A percentile compares a stretch with the other conserved stretches of the same genome.
Conservation (phyloP, 2,113 vertebrate species). For the Ciconia stormi region DNA sequence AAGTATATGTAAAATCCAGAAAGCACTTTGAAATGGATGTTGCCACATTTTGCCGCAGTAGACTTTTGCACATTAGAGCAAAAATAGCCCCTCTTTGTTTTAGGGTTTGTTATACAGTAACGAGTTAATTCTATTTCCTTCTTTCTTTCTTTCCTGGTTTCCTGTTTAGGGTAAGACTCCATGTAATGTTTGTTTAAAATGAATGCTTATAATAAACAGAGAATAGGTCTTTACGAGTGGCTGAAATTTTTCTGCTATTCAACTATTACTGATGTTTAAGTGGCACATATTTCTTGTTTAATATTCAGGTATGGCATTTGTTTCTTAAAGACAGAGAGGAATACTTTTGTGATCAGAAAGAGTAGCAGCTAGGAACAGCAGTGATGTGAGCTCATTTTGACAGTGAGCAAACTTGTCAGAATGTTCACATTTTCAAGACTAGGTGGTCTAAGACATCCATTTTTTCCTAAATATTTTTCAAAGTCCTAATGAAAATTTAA, state of each 20-base stretch:
- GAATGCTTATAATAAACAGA: background rate
- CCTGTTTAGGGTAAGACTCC: background rate
- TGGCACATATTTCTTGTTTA: background rate
- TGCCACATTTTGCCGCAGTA: background rate
- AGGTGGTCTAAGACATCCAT: slow-evolving; percentile 26
- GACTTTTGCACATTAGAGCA: background rate
- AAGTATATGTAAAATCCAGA: background rate
- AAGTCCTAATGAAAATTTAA: slow-evolving; percentile 53
- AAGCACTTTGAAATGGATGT: background rate
- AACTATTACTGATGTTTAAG: background rate
- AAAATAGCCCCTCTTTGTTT: background rate
- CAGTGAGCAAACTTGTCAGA: slow-evolving; percentile 31
- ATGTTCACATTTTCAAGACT: slow-evolving; percentile 53
- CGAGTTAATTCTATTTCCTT: background rate
- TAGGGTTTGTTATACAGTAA: background rate
- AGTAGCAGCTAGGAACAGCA: slow-evolving; percentile 10
- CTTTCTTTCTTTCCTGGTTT: background rate
- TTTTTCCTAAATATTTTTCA: slow-evolving; percentile 61
- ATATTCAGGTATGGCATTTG: background rate
- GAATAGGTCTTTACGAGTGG: background rate
- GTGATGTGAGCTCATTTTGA: slow-evolving; percentile 22
- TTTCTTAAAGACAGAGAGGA: slow-evolving; percentile 5
- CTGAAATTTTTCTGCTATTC: background rate
- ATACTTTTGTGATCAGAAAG: background rate
- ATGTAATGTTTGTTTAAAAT: background rate